Evolutionary conservation across 1,140 invertebrate species (phyloP), one percentile per base, ranked within the genome.

Genomic region (Elymnias hypermnestra): DNA sequence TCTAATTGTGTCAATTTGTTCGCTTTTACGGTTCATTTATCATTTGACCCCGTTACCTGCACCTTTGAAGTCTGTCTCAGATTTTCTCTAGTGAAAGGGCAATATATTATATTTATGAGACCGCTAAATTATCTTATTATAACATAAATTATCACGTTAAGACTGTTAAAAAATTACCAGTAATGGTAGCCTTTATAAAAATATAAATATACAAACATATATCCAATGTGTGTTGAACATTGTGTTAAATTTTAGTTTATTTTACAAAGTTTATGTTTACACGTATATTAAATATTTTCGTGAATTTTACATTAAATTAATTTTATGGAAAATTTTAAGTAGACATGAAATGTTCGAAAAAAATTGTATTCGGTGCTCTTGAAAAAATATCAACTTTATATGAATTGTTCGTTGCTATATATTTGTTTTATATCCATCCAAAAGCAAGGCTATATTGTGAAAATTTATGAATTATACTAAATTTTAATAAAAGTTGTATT

Each of bases 381-480:
- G 57, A 41, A 54, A 52, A 60, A 70, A 61, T 70, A 70, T 75
- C 39, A 57, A 70, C 66, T 65, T 53, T 50, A 26, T 48, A 53
- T 56, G 60, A 46, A 59, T 60, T 64, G 57, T 64, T 57, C n/a
- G n/a, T n/a, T 66, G 66, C 44, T 52, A 63, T 61, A 65, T 68
- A 66, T 72, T 67, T 60, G 57, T 65, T 67, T 65, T 62, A 39
- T 28, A 21, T 45, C 57, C 54, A 67, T 54, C 55, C 58, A 53
- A 63, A 45, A 19, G 36, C 44, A 52, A 57, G 51, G 53, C 60
- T 75, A 67, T 71, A 71, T 75, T 83, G 69, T 78, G 55, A 72
- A 75, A 74, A 71, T 70, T 74, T 67, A 69, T 61, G 61, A 73
- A 68, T 77, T 59, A 82, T 59, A 71, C 76, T 77, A 78, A 83